Conservation (phyloP, 2,888 invertebrate genomes). For the Lacanobia wlatinum region DNA sequence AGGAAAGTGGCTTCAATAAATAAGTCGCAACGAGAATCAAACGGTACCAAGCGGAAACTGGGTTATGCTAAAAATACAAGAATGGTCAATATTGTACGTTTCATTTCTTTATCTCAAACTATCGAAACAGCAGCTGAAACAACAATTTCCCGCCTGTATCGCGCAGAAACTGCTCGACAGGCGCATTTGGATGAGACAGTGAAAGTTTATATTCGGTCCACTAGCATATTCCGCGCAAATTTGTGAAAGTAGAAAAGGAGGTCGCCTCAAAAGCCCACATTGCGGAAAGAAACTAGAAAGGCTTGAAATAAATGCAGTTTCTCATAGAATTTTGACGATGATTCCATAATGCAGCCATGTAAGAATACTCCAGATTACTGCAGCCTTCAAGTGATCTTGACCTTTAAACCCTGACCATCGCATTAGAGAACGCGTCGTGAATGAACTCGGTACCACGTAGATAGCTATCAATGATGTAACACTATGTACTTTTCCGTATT, state of each 20-base stretch:
- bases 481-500: slow-evolving; percentile 35
- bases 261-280: slow-evolving; percentile 6
- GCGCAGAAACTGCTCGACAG: neutral
- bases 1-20: slow-evolving; percentile 8
- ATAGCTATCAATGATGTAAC: slow-evolving; percentile 15
- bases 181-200: slow-evolving; percentile 22
- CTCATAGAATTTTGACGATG: neutral
- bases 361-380: neutral
- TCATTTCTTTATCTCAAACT: neutral
- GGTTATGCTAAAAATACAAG: neutral
- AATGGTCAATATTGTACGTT: too few relatives aligned
- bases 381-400: neutral
- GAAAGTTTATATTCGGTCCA: slow-evolving; percentile 29
- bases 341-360: neutral
- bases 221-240: slow-evolving; percentile 11
- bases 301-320: neutral
- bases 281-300: neutral
- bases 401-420: slow-evolving; percentile 18
- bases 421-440: slow-evolving; percentile 13
- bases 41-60: neutral
- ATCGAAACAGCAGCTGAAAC: neutral
- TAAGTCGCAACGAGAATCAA: neutral
- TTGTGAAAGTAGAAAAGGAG: slow-evolving; percentile 18
- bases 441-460: slow-evolving; percentile 26
- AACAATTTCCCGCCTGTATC: neutral